Percentiles rank a stretch among this genome's conserved stretches.
These are phyloP conservation scores for Oxyruncus cristatus DNA, from an alignment of 2,113 vertebrate species.

Conservation along the genomic window DNA sequence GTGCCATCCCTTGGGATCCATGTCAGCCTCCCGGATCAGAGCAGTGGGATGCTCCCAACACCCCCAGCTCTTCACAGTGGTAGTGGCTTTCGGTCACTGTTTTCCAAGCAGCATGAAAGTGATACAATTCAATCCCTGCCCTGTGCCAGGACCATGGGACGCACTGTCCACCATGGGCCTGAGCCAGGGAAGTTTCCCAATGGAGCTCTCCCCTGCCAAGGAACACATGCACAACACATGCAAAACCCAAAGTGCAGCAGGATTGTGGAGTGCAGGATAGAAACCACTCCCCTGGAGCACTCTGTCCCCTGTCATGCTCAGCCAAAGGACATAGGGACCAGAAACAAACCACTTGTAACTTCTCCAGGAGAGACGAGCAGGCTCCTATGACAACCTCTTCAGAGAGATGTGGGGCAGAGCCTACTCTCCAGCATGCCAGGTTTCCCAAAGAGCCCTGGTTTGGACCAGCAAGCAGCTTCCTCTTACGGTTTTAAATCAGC, in stretches of 20 bases:
- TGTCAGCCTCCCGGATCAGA: fast-evolving
- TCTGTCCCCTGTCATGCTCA: not conserved
- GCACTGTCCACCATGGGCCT: fast-evolving
- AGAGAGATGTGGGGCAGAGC: fast-evolving
- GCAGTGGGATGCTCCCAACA: not conserved
- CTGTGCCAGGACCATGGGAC: not conserved
- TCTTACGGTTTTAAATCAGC: not conserved
- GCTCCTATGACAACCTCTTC: not conserved
- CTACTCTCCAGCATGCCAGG: not conserved
- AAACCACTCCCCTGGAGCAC: not conserved
- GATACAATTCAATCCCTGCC: not conserved
- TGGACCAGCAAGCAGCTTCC: not conserved
- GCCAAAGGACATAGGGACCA: not conserved
- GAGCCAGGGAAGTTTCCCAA: not conserved
- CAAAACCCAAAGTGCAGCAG: not conserved
- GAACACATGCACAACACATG: fast-evolving
- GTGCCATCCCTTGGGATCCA: not conserved
- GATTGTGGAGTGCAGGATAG: not conserved
- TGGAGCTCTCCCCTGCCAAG: not conserved
- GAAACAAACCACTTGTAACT: not conserved
- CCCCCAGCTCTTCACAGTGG: not conserved
- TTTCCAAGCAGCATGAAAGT: not conserved
- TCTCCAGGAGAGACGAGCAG: not conserved
- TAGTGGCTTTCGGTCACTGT: not conserved
- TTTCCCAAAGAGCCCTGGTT: not conserved